Conservation (phyloP, 2,888 invertebrate genomes). For the Parnassius glacialis region DNA sequence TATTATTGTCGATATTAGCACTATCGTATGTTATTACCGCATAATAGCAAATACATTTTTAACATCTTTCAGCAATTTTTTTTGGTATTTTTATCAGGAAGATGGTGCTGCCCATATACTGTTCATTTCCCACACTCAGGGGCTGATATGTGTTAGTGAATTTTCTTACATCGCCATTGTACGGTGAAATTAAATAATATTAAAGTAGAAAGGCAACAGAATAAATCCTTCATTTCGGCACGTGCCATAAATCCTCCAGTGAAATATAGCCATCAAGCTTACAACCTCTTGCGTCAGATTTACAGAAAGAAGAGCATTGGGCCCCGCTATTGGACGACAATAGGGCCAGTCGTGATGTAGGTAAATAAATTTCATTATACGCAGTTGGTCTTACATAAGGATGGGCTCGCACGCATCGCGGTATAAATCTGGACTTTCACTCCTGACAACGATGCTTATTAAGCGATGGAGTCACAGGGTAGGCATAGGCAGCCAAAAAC, state of each 20-base stretch:
- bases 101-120: too few relatives aligned
- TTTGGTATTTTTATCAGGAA: too few relatives aligned
- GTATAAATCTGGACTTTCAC: slow-evolving; percentile 39
- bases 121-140: too few relatives aligned
- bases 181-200: too few relatives aligned
- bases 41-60: too few relatives aligned
- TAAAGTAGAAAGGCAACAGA: background rate
- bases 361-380: slow-evolving; percentile 34
- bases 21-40: too few relatives aligned
- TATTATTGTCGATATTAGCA: too few relatives aligned
- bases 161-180: too few relatives aligned
- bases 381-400: slow-evolving; percentile 31
- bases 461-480: slow-evolving; percentile 32
- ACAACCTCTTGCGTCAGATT: slow-evolving; percentile 3
- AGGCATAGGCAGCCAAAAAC: slow-evolving; percentile 8
- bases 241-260: slow-evolving; percentile 2
- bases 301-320: slow-evolving; percentile 6
- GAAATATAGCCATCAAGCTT: slow-evolving; percentile 15
- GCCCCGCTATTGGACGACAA: slow-evolving; percentile 17
- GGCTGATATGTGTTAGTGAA: too few relatives aligned
- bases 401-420: slow-evolving; percentile 30
- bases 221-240: background rate
- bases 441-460: slow-evolving; percentile 35
- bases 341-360: slow-evolving; percentile 28
- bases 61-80: too few relatives aligned